Conservation (phyloP, 2,888 invertebrate species). For the Ichneumoninae sp. region DNA sequence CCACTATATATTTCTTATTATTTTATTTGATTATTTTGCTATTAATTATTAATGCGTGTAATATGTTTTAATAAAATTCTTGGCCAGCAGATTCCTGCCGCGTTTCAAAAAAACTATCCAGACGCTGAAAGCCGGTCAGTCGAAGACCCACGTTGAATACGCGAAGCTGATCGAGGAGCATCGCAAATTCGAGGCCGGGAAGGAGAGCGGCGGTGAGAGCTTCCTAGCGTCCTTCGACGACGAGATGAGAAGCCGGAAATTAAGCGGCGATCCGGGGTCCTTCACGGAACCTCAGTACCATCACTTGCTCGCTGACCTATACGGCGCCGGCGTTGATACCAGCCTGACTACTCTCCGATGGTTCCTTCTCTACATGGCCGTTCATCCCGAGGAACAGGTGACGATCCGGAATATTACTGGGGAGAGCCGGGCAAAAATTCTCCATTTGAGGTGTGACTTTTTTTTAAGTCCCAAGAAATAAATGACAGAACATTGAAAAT, state of each 20-base stretch:
- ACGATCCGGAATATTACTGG: conserved; percentile 5
- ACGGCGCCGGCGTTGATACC: conserved; percentile 95
- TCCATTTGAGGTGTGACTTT: not conserved
- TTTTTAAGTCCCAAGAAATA: not conserved
- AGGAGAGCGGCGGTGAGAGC: conserved; percentile 78
- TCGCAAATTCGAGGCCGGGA: conserved; percentile 77
- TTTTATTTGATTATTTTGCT: not conserved
- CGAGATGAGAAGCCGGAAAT: conserved; percentile 86
- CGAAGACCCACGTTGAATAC: conserved; percentile 90
- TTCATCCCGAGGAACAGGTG: conserved; percentile 89
- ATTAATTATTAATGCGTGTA: not conserved
- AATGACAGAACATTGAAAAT: not conserved
- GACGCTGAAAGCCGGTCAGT: conserved; percentile 89
- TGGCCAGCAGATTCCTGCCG: conserved; percentile 87
- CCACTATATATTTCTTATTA: not conserved
- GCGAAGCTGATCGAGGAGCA: conserved; percentile 88
- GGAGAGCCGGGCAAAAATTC: too few species aligned
- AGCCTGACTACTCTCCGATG: conserved; percentile 92
- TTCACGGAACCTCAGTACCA: conserved; percentile 89
- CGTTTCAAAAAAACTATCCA: conserved; percentile 88
- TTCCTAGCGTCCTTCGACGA: conserved; percentile 89
- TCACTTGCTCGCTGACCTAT: conserved; percentile 92
- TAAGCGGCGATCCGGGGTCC: conserved; percentile 84
- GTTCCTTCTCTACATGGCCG: conserved; percentile 92
- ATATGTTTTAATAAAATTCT: not conserved